Conservation (phyloP, 2,113 vertebrate genomes). For the Cygnus buccinator region DNA sequence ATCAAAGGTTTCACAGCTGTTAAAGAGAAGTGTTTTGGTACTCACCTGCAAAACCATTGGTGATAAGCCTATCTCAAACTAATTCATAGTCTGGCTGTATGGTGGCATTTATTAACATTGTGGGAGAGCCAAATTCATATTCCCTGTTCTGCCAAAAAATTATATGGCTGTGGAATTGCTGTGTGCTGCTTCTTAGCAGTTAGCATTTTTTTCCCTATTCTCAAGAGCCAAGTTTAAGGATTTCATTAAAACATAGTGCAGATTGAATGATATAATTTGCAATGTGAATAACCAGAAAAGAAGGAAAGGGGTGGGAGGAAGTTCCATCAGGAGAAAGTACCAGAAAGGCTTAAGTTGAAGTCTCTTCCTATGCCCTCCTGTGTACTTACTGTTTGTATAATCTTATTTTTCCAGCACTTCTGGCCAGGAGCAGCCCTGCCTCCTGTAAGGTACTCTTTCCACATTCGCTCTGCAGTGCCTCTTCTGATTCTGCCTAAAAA, state of each 20-base stretch:
- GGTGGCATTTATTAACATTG: background rate
- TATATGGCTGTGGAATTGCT: background rate
- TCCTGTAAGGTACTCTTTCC: background rate
- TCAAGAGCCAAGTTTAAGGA: background rate
- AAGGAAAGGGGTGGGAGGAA: background rate
- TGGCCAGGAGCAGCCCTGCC: background rate
- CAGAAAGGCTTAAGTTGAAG: background rate
- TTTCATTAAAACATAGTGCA: background rate
- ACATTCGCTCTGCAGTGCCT: background rate
- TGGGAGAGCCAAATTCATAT: background rate
- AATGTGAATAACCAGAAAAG: background rate
- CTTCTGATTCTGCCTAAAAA: background rate
- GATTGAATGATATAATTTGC: background rate
- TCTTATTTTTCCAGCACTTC: background rate
- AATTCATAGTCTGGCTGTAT: background rate
- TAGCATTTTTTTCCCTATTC: background rate
- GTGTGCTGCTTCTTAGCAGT: background rate
- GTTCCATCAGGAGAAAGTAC: background rate
- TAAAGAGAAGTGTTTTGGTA: background rate
- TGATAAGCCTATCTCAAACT: background rate
- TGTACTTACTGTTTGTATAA: background rate
- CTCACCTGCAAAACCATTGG: background rate
- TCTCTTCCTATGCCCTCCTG: background rate
- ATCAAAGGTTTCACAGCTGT: background rate
- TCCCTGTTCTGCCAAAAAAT: background rate